Conservation (phyloP, 2,888 invertebrate genomes). For the Ochropacha duplaris region DNA sequence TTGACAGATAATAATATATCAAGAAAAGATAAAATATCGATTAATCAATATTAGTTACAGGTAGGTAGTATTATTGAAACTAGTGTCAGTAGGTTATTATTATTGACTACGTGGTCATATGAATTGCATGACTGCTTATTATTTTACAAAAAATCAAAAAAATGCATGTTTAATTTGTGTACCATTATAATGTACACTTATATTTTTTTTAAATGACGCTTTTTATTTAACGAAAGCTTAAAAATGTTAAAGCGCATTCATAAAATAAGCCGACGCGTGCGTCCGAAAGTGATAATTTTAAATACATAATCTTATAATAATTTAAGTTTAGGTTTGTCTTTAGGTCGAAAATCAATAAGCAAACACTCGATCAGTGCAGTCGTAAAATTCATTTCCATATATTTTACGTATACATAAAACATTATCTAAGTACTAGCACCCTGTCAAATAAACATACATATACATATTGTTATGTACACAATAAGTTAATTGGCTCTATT, state of each 20-base stretch:
- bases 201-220: neutral
- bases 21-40: conserved; percentile 54
- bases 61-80: conserved; percentile 45
- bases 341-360: neutral
- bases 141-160: neutral
- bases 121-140: conserved; percentile 41
- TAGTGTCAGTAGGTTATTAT: conserved; percentile 41
- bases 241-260: neutral
- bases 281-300: no score
- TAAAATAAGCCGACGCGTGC: conserved; percentile 3
- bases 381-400: conserved; percentile 44
- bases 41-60: conserved; percentile 54
- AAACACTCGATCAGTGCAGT: conserved; percentile 34
- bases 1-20: conserved; percentile 66
- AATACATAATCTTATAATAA: neutral
- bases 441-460: conserved; percentile 69
- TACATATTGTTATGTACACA: conserved; percentile 55
- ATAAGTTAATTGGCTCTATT: conserved; percentile 51
- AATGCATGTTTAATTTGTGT: neutral
- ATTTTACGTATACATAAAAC: conserved; percentile 39
- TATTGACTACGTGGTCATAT: conserved; percentile 42
- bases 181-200: no score
- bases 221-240: neutral
- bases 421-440: conserved; percentile 71
- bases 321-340: neutral